Evolutionary conservation across 2,888 invertebrate genomes (phyloP), one percentile per base, ranked within the genome.

Genomic region (Amiota minor): DNA sequence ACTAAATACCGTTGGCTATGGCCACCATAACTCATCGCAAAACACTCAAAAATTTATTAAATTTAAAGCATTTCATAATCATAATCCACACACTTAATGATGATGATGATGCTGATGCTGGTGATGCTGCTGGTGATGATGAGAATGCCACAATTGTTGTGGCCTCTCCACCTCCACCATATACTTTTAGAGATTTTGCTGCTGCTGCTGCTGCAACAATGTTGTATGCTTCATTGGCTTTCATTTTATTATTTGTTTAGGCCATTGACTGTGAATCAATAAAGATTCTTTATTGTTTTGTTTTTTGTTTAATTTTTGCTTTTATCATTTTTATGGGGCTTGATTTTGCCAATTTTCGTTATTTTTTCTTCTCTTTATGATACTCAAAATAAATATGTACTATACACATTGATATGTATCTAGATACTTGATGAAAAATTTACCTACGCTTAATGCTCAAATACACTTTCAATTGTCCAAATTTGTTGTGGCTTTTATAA

Each of bases 241-340:
- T 85, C 86, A 83, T 83, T 85, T 86, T 80, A 79, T 85, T 83
- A 75, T 85, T 83, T 83, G 85, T 83, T 83, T 83, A 86, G 82
- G 82, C 82, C 78, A 84, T 80, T 79, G 84, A 80, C 78, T 77
- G 78, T 73, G 76, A 85, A 86, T 86, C 84, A 76, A 86, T 83
- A 86, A 75, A 74, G 72, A 78, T 80, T 75, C 4, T 47, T 65
- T 65, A 46, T 16, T 46, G 46, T 23, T 35, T 62, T 53, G 8
- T 11, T 23, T 56, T 20, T 16, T 16, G 16, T 56, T 56, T 56
- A 14, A 11, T 59, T 59, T 59, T 59, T 59, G 9, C 20, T 59
- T 59, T 59, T 59, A 35, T 59, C 53, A 53, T n/a, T 12, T 46
- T 46, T 64, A 11, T 46, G 16, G 64, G 47, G 45, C 46, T 64